Evolutionary conservation across 2,888 invertebrate species (phyloP).

Genomic region (Drosophila borborema): DNA sequence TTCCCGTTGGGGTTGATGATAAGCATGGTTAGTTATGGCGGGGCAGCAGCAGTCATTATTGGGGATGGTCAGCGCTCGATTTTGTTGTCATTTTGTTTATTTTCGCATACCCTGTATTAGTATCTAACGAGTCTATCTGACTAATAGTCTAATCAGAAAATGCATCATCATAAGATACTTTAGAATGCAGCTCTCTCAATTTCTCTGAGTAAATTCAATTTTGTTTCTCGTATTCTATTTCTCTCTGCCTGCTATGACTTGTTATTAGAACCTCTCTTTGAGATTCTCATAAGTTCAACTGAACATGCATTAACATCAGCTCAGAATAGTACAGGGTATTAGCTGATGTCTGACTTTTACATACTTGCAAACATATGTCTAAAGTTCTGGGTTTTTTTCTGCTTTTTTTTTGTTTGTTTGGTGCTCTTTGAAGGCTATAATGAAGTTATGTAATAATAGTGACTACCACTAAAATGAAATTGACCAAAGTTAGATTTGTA

Average conservation of each 20-base stretch:
- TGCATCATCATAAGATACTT: too few relatives aligned
- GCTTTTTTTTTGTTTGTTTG: conserved; percentile 9
- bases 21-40: conserved; percentile 3
- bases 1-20: conserved; percentile 9
- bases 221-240: too few relatives aligned
- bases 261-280: neutral
- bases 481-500: conserved; percentile 76
- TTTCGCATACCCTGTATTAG: neutral
- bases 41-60: conserved; percentile 14
- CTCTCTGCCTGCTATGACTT: neutral
- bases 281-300: neutral
- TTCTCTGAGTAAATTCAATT: too few relatives aligned
- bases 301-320: neutral
- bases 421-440: conserved; percentile 60
- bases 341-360: neutral
- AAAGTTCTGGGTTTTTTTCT: neutral
- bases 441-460: conserved; percentile 71
- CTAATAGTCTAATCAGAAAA: neutral
- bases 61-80: conserved; percentile 38
- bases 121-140: neutral
- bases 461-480: conserved; percentile 54
- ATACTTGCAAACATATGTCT: neutral
- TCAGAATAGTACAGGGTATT: neutral
- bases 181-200: too few relatives aligned
- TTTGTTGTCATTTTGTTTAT: conserved; percentile 41